phyloP scores from a whole-genome alignment of 2,888 invertebrate species.

The Pollenia griseotomentosa region DNA sequence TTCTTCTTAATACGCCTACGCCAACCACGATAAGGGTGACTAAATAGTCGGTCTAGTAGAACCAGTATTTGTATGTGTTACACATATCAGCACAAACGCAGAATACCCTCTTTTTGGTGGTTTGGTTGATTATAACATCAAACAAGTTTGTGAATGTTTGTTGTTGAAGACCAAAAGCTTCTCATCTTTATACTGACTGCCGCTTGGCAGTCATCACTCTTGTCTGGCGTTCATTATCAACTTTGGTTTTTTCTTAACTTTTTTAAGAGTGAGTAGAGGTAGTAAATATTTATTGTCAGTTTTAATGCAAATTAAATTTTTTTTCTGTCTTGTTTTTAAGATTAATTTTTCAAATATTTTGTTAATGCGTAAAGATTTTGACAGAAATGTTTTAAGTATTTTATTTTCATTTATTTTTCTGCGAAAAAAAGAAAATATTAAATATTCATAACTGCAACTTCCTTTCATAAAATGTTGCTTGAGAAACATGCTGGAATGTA shows the following conservation, averaged over 20 bases:
- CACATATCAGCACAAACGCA: too few relatives aligned
- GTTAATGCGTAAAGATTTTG: conserved; percentile 55
- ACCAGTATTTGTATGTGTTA: too few relatives aligned
- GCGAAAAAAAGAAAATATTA: conserved; percentile 30
- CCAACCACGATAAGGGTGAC: too few relatives aligned
- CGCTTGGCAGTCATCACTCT: conserved; percentile 11
- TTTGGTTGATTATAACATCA: conserved; percentile 18
- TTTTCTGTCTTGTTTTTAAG: not conserved
- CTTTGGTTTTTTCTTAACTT: conserved; percentile 12
- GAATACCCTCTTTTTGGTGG: too few relatives aligned
- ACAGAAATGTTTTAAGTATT: conserved; percentile 50
- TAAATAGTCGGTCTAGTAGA: too few relatives aligned
- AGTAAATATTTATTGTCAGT: too few relatives aligned
- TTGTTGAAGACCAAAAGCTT: not conserved
- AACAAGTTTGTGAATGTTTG: not conserved
- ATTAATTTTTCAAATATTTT: conserved; percentile 30
- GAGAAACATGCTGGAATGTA: too few relatives aligned
- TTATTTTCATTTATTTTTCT: conserved; percentile 20
- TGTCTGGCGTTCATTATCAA: conserved; percentile 19
- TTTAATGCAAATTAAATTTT: conserved; percentile 57
- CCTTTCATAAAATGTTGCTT: conserved; percentile 17
- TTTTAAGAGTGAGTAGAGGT: not conserved
- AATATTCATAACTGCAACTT: conserved; percentile 50
- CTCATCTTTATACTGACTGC: not conserved
- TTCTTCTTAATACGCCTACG: too few relatives aligned